A percentile compares a stretch with the other conserved stretches of the same genome.
phyloP scores from a whole-genome alignment of 2,113 vertebrate species.

The Crocuta crocuta region DNA sequence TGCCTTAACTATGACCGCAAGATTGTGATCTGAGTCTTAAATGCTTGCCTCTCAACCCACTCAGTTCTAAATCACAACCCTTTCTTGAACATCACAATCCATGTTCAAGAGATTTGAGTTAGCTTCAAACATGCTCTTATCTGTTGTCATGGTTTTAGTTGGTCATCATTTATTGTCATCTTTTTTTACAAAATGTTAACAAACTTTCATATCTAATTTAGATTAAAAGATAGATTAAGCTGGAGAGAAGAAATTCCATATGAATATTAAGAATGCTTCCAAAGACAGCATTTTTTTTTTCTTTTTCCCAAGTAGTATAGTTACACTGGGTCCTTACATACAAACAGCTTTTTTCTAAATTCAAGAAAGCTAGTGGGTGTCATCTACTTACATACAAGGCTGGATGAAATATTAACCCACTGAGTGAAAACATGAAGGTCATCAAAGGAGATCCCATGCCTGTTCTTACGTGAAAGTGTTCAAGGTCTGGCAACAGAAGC shows the following conservation, averaged over 20 bases:
- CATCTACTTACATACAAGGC: neutral
- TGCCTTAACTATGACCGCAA: neutral
- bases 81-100: neutral
- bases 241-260: neutral
- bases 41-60: neutral
- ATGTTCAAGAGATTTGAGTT: conserved; percentile 28
- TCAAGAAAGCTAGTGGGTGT: neutral
- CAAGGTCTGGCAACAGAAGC: conserved; percentile 2
- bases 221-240: neutral
- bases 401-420: conserved; percentile 33
- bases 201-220: neutral
- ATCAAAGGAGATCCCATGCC: conserved; percentile 52
- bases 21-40: neutral
- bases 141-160: neutral
- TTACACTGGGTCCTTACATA: neutral
- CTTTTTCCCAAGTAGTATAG: neutral
- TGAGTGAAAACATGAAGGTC: conserved; percentile 26
- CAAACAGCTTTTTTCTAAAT: conserved; percentile 12
- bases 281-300: neutral
- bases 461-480: neutral
- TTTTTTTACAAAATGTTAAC: neutral
- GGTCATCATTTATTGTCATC: neutral
- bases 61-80: neutral
- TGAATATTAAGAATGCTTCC: neutral
- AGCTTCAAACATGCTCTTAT: conserved; percentile 28